phyloP scores from a whole-genome alignment of 2,888 invertebrate species.

The Poecilobothrus nobilitatus region DNA sequence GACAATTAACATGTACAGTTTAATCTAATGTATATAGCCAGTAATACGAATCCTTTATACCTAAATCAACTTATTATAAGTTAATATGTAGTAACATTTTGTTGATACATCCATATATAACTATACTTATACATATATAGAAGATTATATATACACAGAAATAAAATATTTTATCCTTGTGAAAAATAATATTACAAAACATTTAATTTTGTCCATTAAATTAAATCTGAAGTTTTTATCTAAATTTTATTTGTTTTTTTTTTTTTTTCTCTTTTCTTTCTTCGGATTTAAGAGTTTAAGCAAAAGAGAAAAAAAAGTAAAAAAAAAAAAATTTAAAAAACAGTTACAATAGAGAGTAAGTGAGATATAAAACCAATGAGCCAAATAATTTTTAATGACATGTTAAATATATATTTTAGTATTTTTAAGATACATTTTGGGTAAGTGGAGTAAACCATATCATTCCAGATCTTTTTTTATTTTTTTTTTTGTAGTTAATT shows the following conservation, averaged over 20 bases:
- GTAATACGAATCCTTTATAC: neutral
- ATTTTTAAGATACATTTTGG: neutral
- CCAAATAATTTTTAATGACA: conserved; percentile 1
- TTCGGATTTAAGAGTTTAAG: neutral
- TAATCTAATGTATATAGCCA: too few relatives aligned
- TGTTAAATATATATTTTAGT: neutral
- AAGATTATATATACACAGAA: too few relatives aligned
- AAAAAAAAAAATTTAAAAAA: too few relatives aligned
- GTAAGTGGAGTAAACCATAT: too few relatives aligned
- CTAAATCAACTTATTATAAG: neutral
- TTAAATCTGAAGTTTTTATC: neutral
- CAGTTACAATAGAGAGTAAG: too few relatives aligned
- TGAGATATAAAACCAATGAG: neutral
- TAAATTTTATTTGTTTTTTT: too few relatives aligned
- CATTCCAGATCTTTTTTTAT: too few relatives aligned
- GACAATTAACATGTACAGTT: too few relatives aligned
- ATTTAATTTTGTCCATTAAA: conserved; percentile 6
- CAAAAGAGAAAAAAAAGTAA: neutral
- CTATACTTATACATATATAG: too few relatives aligned
- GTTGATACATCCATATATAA: too few relatives aligned
- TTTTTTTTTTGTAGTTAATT: too few relatives aligned
- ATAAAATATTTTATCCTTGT: neutral
- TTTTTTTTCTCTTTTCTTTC: too few relatives aligned
- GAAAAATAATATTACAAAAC: neutral
- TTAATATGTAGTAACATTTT: neutral